phyloP scores from a whole-genome alignment of 2,797 vertebrate genomes.

The Chelidonichthys spinosus region DNA sequence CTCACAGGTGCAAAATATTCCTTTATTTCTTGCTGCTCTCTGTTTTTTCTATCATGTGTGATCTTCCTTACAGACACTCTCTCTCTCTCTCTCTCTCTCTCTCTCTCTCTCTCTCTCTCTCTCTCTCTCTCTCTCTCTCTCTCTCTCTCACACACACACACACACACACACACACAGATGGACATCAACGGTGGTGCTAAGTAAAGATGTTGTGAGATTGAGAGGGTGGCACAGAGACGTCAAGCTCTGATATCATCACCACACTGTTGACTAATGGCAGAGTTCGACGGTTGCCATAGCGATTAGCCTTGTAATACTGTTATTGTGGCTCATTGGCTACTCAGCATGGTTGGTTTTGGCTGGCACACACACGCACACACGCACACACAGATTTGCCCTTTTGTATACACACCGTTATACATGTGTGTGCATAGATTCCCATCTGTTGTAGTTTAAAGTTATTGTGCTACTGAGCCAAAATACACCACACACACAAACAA shows the following conservation, averaged over 20 bases:
- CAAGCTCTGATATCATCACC: conserved; percentile 77
- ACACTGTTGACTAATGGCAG: conserved; percentile 79
- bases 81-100: too few species aligned
- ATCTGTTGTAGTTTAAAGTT: conserved; percentile 52
- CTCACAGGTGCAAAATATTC: background rate
- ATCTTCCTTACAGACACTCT: background rate
- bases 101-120: too few species aligned
- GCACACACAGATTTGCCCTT: conserved; percentile 26
- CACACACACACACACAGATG: conserved; percentile 59
- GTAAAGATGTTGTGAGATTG: conserved; percentile 73
- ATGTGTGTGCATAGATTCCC: conserved; percentile 57
- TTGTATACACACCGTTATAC: conserved; percentile 34
- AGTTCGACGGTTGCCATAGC: conserved; percentile 77
- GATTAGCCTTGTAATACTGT: conserved; percentile 76
- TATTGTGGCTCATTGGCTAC: conserved; percentile 75
- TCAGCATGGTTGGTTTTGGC: conserved; percentile 56
- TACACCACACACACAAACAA: conserved; percentile 8
- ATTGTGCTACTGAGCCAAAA: conserved; percentile 22
- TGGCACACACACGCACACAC: conserved; percentile 25
- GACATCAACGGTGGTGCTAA: conserved; percentile 60
- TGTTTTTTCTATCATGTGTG: background rate
- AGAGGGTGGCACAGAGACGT: conserved; percentile 75
- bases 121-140: too few species aligned
- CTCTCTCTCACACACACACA: conserved; percentile 31
- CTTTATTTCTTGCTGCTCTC: background rate